Evolutionary conservation across 2,113 vertebrate genomes (phyloP), one percentile per base, ranked within the genome.

Genomic region (Carettochelys insculpta): DNA sequence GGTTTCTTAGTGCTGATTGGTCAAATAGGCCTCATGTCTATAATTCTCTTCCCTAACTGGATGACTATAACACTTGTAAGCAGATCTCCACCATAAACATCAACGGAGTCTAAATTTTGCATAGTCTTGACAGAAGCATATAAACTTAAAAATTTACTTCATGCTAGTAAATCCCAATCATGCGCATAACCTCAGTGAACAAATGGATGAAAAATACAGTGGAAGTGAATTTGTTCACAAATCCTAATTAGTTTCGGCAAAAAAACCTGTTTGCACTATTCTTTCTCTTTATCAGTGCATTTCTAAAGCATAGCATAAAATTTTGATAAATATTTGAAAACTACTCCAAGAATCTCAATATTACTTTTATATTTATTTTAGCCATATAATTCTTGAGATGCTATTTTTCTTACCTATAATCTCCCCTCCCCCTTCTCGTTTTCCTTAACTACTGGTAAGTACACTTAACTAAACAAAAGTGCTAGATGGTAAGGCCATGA

Each of bases 401-500:
- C 79, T 43, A 48, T 92, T 53, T 89, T 47, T 85, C 76, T 91
- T 87, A 87, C 83, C 25, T 58, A 77, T 71, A 86, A 90, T 96
- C 88, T 76, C 68, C 27, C 75, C 73, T 92, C 82, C 81, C 86
- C 90, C 84, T 77, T 87, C 92, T 96, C 93, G 89, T 95, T 95
- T 95, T 95, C 90, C 92, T 97, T 91, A 92, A 92, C 90, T 92
- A 94, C 77, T 93, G 87, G 86, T 95, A 96, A 1, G 38, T 81
- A 85, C 85, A 71, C 93, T 95, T 96, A 94, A 96, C 90, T 88
- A 93, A 96, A 96, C 91, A 89, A 52, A 94, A 97, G 95, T 96
- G 92, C 93, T 95, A 96, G 92, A 96, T 94, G 93, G 94, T 90
- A 96, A 97, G 96, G 96, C 96, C 97, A 89, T 79, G 96, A 97